Base-by-base conservation (phyloP, 2,113 vertebrate species). In the Gulo gulo region DNA sequence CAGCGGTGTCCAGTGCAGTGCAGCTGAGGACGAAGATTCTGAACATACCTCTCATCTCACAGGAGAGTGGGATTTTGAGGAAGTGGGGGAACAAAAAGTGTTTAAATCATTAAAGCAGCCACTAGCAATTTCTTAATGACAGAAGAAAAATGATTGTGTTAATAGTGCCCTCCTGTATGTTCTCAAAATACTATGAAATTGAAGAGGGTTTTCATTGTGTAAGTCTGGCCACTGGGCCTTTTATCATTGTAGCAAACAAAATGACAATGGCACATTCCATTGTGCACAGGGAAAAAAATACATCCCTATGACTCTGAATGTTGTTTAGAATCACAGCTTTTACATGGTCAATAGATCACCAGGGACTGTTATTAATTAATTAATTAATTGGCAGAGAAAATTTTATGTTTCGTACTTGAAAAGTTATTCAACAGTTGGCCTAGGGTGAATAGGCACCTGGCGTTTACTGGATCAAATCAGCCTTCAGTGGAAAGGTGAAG, bases 61-160 rank as follows among this genome's bases (percentile, higher is more conserved):
- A 23, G 26, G 47, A 94, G 45, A 78, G 5, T 42, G 50, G 61
- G 20, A 61, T 63, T 80, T 45, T 61, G 63, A 97, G 80, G 29
- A 55, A 69, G 67, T 71, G 69, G 67, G 57, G 63, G 12, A 57
- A 80, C n/a, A n/a, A 65, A 63, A 67, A 63, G 21, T 73, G 59
- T 34, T 71, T 16, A n/a, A 63, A 21, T 36, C 23, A 61, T 92
- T 88, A 88, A 94, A 92, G 23, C 67, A 87, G 55, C 71, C 83
- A 26, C 82, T 83, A 42, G 76, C 21, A 78, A 76, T 50, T 95
- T 95, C 79, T 95, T 97, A 50, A 82, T 89, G 20, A 36, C 42
- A 91, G 69, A 76, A 84, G 78, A 47, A 79, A 96, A 89, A 45
- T n/a, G 34, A 52, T 47, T 50, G 50, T 84, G 89, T 34, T 55